Evolutionary conservation across 2,888 invertebrate genomes (phyloP).

Genomic region (Busseola fusca): DNA sequence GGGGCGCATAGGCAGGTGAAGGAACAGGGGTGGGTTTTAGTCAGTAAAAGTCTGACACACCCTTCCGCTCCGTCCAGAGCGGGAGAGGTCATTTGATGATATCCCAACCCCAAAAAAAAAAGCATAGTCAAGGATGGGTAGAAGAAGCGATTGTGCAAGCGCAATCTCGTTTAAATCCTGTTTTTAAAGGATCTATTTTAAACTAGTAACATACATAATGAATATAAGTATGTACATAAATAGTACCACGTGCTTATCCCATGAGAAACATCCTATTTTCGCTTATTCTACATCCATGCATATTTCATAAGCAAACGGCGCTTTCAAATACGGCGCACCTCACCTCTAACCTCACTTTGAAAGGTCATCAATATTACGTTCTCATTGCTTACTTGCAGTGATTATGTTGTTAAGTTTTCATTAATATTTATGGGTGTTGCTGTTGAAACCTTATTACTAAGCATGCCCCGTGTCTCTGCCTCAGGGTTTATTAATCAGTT

Average conservation of each 20-base stretch:
- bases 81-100: too few relatives aligned
- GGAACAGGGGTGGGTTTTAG: too few relatives aligned
- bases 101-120: too few relatives aligned
- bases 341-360: constrained; percentile 37
- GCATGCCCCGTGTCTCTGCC: neutral
- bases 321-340: constrained; percentile 38
- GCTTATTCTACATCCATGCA: constrained; percentile 22
- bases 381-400: constrained; percentile 26
- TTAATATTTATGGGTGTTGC: constrained; percentile 17
- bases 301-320: constrained; percentile 44
- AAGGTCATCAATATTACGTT: constrained; percentile 45
- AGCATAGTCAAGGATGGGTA: too few relatives aligned
- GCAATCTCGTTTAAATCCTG: too few relatives aligned
- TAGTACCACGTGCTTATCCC: constrained; percentile 14
- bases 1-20: too few relatives aligned
- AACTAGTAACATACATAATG: neutral
- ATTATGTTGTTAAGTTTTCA: constrained; percentile 27
- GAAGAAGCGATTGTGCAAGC: too few relatives aligned
- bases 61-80: too few relatives aligned
- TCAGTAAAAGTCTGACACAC: too few relatives aligned
- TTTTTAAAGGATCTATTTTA: neutral
- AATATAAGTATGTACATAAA: constrained; percentile 2
- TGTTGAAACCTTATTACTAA: neutral
- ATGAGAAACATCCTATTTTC: constrained; percentile 39
- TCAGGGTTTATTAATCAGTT: constrained; percentile 9